Evolutionary conservation across 2,113 vertebrate species (phyloP), one percentile per base, ranked within the genome.

Genomic region (Fulmarus glacialis): DNA sequence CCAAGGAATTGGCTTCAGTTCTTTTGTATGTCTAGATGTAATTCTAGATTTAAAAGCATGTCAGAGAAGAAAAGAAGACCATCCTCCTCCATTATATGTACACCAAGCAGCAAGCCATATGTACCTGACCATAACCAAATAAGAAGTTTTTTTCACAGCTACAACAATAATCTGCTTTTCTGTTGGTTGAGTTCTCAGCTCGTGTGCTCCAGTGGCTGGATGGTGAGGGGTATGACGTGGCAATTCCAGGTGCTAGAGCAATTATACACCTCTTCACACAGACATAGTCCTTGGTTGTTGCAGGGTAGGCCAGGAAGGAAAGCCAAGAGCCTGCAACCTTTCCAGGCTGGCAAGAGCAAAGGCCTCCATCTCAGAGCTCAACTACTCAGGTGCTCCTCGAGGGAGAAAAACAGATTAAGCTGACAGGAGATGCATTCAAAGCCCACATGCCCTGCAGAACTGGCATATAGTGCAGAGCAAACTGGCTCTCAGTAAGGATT

Each of bases 211-310:
- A 38, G 53, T 12, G 42, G 20, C 45, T 42, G 32, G 59, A 40
- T 0, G 0, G 48, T 12, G 24, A 77, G 27, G 10, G 32, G 13
- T 42, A 42, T 5, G 1, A 64, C 27, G 64, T 29, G 23, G 43
- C 62, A 75, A 9, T 53, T 36, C 34, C 70, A 58, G 16, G 53
- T 56, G 43, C 73, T 48, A n/a, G 7, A 80, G 78, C 56, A 72
- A 64, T 62, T 34, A 55, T 6, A 45, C 15, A 40, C 19, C 50
- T 52, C 32, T 96, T 59, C 45, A 30, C 36, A 47, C 6, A 55
- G 4, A 26, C 15, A 36, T 3, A 24, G 48, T 71, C 19, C 62
- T 40, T 12, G 21, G 11, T 50, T 66, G 21, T 26, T 70, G 53
- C 63, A 81, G 19, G 15, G 50, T 13, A 45, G 42, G 47, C 45